Evolutionary conservation across 2,113 vertebrate genomes (phyloP).

Genomic region (Anas platyrhynchos): DNA sequence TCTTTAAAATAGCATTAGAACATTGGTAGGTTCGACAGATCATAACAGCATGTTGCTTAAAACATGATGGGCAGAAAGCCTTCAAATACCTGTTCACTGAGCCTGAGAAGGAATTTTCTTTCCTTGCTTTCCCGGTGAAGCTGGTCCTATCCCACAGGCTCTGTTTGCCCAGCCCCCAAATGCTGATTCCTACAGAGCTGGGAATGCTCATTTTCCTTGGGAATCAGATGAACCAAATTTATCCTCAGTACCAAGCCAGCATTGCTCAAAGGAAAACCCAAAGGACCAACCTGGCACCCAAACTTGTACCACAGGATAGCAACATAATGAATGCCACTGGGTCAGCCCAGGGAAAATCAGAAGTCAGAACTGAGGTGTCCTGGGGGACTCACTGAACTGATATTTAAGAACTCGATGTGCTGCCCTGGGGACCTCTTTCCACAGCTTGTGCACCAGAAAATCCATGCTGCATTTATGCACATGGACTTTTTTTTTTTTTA

Average conservation of each 20-base stretch:
- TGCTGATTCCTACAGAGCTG: neutral
- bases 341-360: neutral
- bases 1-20: constrained; percentile 3
- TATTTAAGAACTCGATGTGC: neutral
- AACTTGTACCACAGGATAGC: neutral
- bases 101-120: neutral
- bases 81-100: constrained; percentile 9
- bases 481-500: neutral
- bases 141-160: neutral
- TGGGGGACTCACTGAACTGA: neutral
- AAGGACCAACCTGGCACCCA: neutral
- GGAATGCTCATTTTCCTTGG: neutral
- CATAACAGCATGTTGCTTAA: neutral
- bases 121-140: neutral
- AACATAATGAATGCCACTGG: neutral
- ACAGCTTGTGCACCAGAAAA: neutral
- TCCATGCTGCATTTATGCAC: neutral
- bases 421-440: neutral
- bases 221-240: constrained; percentile 1
- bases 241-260: neutral
- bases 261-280: neutral
- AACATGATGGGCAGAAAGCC: constrained; percentile 10
- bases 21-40: neutral
- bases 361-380: constrained; percentile 18
- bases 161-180: neutral